A percentile compares a stretch with the other conserved stretches of the same genome.
Conservation (phyloP, 2,888 invertebrate genomes). For the Pteria penguin region DNA sequence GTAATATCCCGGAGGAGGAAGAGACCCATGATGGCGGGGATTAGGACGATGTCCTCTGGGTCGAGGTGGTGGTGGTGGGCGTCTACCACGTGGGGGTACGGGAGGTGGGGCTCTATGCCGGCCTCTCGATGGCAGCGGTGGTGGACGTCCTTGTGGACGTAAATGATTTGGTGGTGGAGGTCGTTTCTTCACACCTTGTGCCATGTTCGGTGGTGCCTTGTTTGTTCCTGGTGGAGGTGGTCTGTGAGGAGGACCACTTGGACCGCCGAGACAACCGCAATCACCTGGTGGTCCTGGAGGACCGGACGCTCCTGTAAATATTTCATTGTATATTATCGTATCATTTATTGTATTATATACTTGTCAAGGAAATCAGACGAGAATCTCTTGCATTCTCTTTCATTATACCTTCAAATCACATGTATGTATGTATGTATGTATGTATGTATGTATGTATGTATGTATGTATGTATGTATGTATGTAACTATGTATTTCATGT, state of each 20-base stretch:
- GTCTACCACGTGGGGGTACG: background rate
- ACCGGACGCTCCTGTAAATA: background rate
- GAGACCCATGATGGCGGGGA: background rate
- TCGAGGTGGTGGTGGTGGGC: background rate
- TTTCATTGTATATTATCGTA: too few species aligned
- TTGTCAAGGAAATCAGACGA: too few species aligned
- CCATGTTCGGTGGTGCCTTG: background rate
- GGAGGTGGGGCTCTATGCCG: background rate
- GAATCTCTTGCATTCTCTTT: too few species aligned
- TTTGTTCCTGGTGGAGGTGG: background rate
- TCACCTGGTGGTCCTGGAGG: background rate
- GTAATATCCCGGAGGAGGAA: background rate
- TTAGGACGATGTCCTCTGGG: too few species aligned
- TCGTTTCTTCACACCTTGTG: background rate
- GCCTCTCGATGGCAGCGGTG: background rate
- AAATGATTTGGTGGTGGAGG: background rate
- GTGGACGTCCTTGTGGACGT: background rate
- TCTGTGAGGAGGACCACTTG: background rate
- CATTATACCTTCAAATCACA: too few species aligned
- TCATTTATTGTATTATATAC: too few species aligned
- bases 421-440: too few species aligned
- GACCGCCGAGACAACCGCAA: background rate
- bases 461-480: too few species aligned
- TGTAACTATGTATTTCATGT: too few species aligned
- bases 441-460: too few species aligned